These are phyloP conservation scores for Zaprionus camerounensis DNA, from an alignment of 1,140 invertebrate species.

Conservation along the genomic window DNA sequence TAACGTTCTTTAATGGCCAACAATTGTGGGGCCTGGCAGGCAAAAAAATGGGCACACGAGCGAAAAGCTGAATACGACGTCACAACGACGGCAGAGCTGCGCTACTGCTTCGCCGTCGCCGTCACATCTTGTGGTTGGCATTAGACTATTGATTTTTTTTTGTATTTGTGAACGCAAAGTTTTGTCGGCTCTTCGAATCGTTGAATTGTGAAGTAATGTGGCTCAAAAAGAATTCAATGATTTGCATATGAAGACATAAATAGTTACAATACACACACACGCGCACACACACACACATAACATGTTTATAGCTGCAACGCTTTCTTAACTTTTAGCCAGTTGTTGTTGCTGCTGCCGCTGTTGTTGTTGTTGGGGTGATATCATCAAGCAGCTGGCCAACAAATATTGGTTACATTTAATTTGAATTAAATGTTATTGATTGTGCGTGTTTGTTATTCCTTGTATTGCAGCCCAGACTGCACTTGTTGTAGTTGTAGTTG, in stretches of 20 bases:
- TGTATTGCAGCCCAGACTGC: conserved; percentile 29
- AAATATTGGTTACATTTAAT: conserved; percentile 43
- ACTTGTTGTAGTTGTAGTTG: conserved; percentile 45
- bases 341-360: conserved; percentile 28
- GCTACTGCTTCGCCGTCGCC: conserved; percentile 28
- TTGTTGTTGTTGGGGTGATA: conserved; percentile 52
- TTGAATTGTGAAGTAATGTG: not conserved
- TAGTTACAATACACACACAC: conserved; percentile 9
- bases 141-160: conserved; percentile 52
- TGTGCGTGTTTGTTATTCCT: not conserved
- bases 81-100: conserved; percentile 35
- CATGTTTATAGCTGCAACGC: conserved; percentile 17
- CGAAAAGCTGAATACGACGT: conserved; percentile 46
- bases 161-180: conserved; percentile 11
- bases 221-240: conserved; percentile 7
- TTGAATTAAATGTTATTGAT: conserved; percentile 22
- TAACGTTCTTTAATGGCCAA: too few species aligned
- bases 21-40: not conserved
- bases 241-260: conserved; percentile 24
- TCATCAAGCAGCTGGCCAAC: conserved; percentile 61
- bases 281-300: conserved; percentile 15
- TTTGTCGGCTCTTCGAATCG: conserved; percentile 8
- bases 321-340: conserved; percentile 60
- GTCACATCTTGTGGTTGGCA: conserved; percentile 43
- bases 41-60: conserved; percentile 38